phyloP scores from a whole-genome alignment of 2,888 invertebrate species.

The Drosophila multiciliata region DNA sequence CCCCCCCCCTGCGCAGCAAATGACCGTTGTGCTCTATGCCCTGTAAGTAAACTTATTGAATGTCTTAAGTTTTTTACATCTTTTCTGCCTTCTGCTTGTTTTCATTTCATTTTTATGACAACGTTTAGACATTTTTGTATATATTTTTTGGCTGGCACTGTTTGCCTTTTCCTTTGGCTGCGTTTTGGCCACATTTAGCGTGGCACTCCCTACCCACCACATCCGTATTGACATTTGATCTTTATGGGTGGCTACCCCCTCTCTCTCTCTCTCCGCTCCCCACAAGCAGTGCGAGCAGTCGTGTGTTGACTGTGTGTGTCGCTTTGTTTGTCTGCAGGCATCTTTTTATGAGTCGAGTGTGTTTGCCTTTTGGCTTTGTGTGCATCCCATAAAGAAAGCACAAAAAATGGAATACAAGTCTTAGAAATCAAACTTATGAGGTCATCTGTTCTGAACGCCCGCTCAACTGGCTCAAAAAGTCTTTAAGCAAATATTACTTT shows the following conservation, averaged over 20 bases:
- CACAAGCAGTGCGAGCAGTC: constrained; percentile 4
- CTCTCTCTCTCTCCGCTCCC: background rate
- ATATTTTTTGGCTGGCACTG: constrained; percentile 64
- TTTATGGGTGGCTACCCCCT: constrained; percentile 73
- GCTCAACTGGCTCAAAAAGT: constrained; percentile 65
- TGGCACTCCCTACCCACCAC: background rate
- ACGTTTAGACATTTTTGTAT: constrained; percentile 79
- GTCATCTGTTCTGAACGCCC: constrained; percentile 83
- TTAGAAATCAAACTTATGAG: constrained; percentile 84
- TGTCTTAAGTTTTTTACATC: constrained; percentile 81
- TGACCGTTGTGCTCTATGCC: constrained; percentile 18
- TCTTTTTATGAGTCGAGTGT: constrained; percentile 85
- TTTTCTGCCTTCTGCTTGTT: constrained; percentile 66
- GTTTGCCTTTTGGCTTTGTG: constrained; percentile 85
- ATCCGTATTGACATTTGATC: constrained; percentile 83
- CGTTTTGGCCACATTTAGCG: constrained; percentile 70
- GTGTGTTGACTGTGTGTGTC: constrained; percentile 66
- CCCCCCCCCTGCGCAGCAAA: background rate
- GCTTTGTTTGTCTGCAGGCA: constrained; percentile 83
- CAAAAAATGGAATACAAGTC: constrained; percentile 51
- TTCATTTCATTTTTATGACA: constrained; percentile 83
- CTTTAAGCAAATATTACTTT: constrained; percentile 74
- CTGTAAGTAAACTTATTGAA: constrained; percentile 81
- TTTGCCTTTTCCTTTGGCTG: constrained; percentile 62
- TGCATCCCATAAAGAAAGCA: constrained; percentile 82